These are phyloP conservation scores for Tiliacea aurago DNA, from an alignment of 2,888 invertebrate genomes.

Conservation along the genomic window DNA sequence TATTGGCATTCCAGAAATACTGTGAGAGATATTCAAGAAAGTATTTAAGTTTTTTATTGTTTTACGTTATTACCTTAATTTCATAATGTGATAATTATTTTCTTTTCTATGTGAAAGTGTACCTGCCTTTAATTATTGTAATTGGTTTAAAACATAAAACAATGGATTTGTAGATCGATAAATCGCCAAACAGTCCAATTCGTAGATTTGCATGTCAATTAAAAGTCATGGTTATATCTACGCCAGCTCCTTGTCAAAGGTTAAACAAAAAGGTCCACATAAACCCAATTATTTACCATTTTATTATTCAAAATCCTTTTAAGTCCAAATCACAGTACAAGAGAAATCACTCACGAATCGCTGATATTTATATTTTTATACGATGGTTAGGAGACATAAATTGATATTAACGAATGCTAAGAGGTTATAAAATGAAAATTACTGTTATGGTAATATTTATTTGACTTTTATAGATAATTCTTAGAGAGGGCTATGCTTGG, in stretches of 20 bases:
- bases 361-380: slow-evolving; percentile 7
- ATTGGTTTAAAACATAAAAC: no score
- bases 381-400: slow-evolving; percentile 29
- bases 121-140: no score
- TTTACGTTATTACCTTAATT: no score
- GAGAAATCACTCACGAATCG: slow-evolving; percentile 22
- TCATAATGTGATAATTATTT: no score
- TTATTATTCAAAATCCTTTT: slow-evolving; percentile 25
- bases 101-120: no score
- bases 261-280: slow-evolving; percentile 3
- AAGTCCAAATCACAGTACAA: slow-evolving; percentile 19
- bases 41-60: no score
- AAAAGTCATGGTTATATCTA: background rate
- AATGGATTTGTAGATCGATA: background rate
- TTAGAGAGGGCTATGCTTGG: no score
- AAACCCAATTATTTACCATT: slow-evolving; percentile 17
- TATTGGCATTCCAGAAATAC: no score
- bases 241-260: no score
- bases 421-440: slow-evolving; percentile 13
- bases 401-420: slow-evolving; percentile 22
- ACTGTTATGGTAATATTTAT: slow-evolving; percentile 10
- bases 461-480: slow-evolving; percentile 19
- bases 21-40: no score
- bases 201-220: background rate
- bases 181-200: no score